Evolutionary conservation across 1,140 invertebrate species (phyloP), one percentile per base, ranked within the genome.

Genomic region (Diuraphis noxia): DNA sequence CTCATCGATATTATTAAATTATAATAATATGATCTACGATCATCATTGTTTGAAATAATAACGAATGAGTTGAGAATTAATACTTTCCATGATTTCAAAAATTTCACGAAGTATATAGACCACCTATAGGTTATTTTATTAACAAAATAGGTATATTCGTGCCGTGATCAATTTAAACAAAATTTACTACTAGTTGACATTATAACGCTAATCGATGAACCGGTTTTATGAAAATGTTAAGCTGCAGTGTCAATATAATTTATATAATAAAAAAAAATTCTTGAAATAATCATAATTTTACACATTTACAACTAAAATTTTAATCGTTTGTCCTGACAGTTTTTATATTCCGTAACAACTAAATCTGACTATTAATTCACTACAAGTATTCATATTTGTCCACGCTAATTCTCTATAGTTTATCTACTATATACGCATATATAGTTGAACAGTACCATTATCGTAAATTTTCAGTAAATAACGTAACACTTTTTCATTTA

Each of bases 181-280:
- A 87, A 87, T 56, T 87, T 87, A 63, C 36, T 88, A 63, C 49
- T 40, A 88, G 86, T 88, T 88, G 86, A 88, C 86, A 88, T 88
- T 88, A 63, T 40, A 88, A 56, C 34, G 34, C 86, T 40, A 63
- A 88, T 63, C 49, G 52, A 40, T 19, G 25, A 88, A 88, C 86
- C 86, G 86, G 86, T 88, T 87, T 30, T 63, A 41, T 63, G 38
- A n/a, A 88, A 88, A 88, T 63, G 49, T 88, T 63, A 40, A 88
- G 25, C 52, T 3, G 36, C 52, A 9, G 36, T 40, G 25, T 36
- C 36, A 52, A 36, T 52, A 86, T 86, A 36, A 23, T 56, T 21
- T n/a, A 43, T 46, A 49, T 38, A 25, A 34, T 85, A 85, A 46
- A 49, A 46, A 49, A 46, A 19, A 43, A 46, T 43, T 34, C n/a